These are phyloP conservation scores for Habrosyne pyritoides DNA, from an alignment of 2,888 invertebrate species.

Conservation along the genomic window DNA sequence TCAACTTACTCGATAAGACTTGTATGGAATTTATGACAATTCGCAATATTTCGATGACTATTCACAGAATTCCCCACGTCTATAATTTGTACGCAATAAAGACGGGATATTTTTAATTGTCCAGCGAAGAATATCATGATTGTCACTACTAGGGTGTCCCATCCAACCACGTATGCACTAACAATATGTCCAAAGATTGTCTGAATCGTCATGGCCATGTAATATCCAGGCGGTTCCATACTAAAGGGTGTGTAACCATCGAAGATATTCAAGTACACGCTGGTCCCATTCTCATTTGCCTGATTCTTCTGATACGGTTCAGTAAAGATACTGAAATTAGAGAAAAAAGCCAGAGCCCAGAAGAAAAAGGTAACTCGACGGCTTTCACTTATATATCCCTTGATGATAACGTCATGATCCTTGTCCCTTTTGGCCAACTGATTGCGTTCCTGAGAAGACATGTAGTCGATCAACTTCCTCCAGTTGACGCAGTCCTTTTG, in stretches of 20 bases:
- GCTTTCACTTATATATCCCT: slow-evolving; percentile 45
- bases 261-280: slow-evolving; percentile 52
- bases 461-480: slow-evolving; percentile 50
- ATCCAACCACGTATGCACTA: slow-evolving; percentile 55
- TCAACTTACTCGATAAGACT: slow-evolving; percentile 43
- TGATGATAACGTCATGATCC: slow-evolving; percentile 33
- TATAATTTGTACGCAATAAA: slow-evolving; percentile 43
- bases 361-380: slow-evolving; percentile 59
- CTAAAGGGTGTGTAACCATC: slow-evolving; percentile 58
- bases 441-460: slow-evolving; percentile 48
- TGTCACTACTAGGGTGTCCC: slow-evolving; percentile 60
- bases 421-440: slow-evolving; percentile 39
- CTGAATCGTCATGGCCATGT: slow-evolving; percentile 54
- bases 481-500: slow-evolving; percentile 50
- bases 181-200: slow-evolving; percentile 52
- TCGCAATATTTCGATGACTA: slow-evolving; percentile 50
- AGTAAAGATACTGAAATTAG: slow-evolving; percentile 54
- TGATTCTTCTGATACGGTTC: slow-evolving; percentile 60
- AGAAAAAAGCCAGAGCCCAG: slow-evolving; percentile 50
- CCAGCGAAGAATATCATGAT: slow-evolving; percentile 67
- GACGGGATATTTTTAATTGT: slow-evolving; percentile 54
- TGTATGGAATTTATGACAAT: slow-evolving; percentile 53
- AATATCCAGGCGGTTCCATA: slow-evolving; percentile 58
- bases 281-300: slow-evolving; percentile 47
- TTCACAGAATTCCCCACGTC: slow-evolving; percentile 19